Conservation (phyloP, 2,888 invertebrate genomes). For the Odontothrips loti region DNA sequence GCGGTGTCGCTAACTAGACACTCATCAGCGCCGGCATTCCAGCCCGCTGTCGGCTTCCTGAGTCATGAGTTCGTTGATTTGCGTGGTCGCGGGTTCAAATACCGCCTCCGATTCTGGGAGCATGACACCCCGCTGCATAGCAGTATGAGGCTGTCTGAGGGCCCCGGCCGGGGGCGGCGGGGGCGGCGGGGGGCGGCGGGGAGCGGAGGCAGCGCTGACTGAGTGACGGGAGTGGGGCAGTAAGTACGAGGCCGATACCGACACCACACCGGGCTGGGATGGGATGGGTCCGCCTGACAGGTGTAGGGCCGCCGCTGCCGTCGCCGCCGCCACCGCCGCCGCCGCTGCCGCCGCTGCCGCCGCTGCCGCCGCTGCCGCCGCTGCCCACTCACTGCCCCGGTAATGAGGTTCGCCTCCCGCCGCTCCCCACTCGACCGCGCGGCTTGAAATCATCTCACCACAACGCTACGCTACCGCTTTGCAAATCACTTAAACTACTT, state of each 20-base stretch:
- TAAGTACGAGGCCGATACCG: not conserved
- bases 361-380: too few relatives aligned
- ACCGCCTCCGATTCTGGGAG: too few relatives aligned
- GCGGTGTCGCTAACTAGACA: too few relatives aligned
- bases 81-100: too few relatives aligned
- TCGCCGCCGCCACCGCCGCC: too few relatives aligned
- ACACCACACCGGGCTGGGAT: not conserved
- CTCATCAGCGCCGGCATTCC: too few relatives aligned
- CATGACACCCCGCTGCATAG: too few relatives aligned
- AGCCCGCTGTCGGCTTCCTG: too few relatives aligned
- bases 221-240: not conserved
- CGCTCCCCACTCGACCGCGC: not conserved
- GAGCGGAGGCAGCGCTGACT: not conserved
- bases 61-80: too few relatives aligned
- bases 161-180: too few relatives aligned
- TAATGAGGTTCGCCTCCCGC: not conserved
- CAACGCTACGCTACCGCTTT: slow-evolving; percentile 15
- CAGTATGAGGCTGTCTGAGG: too few relatives aligned
- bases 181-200: too few relatives aligned
- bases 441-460: not conserved
- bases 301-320: not conserved
- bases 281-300: not conserved
- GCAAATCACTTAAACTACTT: slow-evolving; percentile 26
- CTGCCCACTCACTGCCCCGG: not conserved
- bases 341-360: not conserved